Evolutionary conservation across 2,888 invertebrate genomes (phyloP), one percentile per base, ranked within the genome.

Genomic region (Beris morrisii): DNA sequence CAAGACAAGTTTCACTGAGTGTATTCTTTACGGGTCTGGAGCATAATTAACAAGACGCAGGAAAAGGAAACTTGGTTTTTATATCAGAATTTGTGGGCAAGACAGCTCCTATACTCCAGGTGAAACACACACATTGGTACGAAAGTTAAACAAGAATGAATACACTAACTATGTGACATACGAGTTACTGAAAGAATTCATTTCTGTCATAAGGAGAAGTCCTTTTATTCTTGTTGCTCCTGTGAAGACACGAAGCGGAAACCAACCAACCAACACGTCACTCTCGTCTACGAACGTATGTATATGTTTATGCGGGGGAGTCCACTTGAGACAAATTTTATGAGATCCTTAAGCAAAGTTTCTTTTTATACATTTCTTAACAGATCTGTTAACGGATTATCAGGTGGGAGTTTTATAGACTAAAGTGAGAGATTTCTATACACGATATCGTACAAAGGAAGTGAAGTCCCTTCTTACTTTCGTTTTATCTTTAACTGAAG

Each of bases 11-110:
- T 59, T 32, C 48, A 59, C 48, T 59, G 59, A 59, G 48, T 59
- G 59, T 48, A 48, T 59, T 50, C 30, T 48, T 59, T 48, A 32
- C 31, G 59, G 48, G 32, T n/a, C n/a, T 57, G 67, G 64, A 45
- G 55, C 64, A 69, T 69, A 69, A 68, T 72, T 71, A 74, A 73
- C 74, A 72, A 69, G 71, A 46, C 46, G 12, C 3, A 46, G 46
- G 46, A 15, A 13, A 13, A 46, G n/a, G n/a, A 46, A 46, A 2
- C 15, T 15, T 12, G 5, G 5, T 15, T 46, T 46, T 12, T 12
- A 9, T 46, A 46, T 46, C 12, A 5, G n/a, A 12, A 46, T 5
- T 15, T n/a, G n/a, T n/a, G n/a, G n/a, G n/a, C n/a, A n/a, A 13
- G 5, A 46, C 12, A 32, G 12, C 46, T 46, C 15, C 15, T 46